phyloP scores from a whole-genome alignment of 2,797 vertebrate species.

The Echeneis naucrates region DNA sequence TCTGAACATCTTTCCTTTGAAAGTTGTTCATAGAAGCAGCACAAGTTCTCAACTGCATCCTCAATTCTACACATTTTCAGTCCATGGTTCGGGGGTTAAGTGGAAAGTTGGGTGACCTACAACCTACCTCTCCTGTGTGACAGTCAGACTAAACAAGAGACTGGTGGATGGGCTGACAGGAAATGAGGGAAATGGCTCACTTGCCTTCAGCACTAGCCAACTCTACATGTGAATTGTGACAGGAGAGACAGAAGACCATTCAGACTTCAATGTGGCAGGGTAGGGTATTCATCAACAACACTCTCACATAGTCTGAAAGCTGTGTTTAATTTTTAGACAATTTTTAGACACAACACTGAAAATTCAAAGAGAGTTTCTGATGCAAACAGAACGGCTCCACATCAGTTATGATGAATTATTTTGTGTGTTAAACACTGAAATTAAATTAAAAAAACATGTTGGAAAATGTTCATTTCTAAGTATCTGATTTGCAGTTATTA shows the following conservation, averaged over 20 bases:
- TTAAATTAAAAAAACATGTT: slow-evolving; percentile 17
- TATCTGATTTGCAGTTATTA: slow-evolving; percentile 18
- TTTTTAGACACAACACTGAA: slow-evolving; percentile 10
- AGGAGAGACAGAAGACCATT: slow-evolving; percentile 7
- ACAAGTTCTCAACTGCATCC: too few relatives aligned
- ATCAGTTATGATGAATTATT: slow-evolving; percentile 34
- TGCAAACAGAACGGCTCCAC: slow-evolving; percentile 20
- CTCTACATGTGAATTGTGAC: background rate
- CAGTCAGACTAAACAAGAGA: slow-evolving; percentile 39
- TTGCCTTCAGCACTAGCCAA: slow-evolving; percentile 2
- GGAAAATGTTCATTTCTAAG: slow-evolving; percentile 3
- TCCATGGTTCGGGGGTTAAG: too few relatives aligned
- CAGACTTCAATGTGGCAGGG: too few relatives aligned
- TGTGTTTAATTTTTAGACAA: slow-evolving; percentile 21
- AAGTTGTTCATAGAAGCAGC: too few relatives aligned
- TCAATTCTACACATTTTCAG: too few relatives aligned
- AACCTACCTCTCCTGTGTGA: slow-evolving; percentile 35
- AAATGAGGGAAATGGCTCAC: slow-evolving; percentile 10
- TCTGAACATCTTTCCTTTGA: too few relatives aligned
- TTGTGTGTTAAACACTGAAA: slow-evolving; percentile 25
- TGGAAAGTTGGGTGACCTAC: too few relatives aligned
- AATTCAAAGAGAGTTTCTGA: background rate
- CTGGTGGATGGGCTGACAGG: slow-evolving; percentile 27
- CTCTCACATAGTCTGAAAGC: slow-evolving; percentile 18
- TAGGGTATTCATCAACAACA: too few relatives aligned